Base-by-base conservation (phyloP, 2,113 vertebrate species). In the Oryzias curvinotus region DNA sequence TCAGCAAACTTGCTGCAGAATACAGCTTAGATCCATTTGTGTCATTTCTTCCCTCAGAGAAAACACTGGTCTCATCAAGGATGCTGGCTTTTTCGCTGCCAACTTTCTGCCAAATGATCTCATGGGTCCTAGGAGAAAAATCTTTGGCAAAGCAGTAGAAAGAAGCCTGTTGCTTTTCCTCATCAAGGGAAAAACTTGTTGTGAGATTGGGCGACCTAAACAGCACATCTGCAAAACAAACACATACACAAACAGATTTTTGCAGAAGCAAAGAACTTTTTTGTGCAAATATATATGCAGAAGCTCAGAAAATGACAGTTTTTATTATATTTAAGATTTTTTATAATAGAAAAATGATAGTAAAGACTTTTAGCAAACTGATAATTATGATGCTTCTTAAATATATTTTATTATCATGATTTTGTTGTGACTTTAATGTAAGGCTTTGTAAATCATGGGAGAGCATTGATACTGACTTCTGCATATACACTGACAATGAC, bases 221-320 rank as follows among this genome's bases (percentile, higher is more conserved):
- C 57, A 3, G 0, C n/a, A 4, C 2, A 0, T 0, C 88, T 89
- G 85, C 66, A 92, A 90, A 76, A 89, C 57, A 88, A 80, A 88
- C 55, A 86, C 50, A 87, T 19, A 84, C 57, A 86, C 58, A 86
- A 51, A 87, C 71, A 85, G 82, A 80, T 80, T 18, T 75, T 73
- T 81, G 78, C 77, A 48, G 64, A 82, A 86, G 81, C 77, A 68
- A 51, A 30, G n/a, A 59, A 64, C 60, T 1, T 68, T 52, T 49
- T 62, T 51, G 46, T 42, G 0, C 19, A 61, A 21, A 57, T 77
- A 62, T 67, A 64, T 68, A 69, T 63, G 69, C 66, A 65, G 53
- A 72, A 70, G 71, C 41, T 44, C 58, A 61, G 44, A 26, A n/a
- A 14, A 60, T 48, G n/a, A 1, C 47, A 19, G 12, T 8, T 18